Percentiles rank a stretch among this genome's conserved stretches.
These are phyloP conservation scores for Oncorhynchus mykiss DNA, from an alignment of 2,113 vertebrate species.

Conservation along the genomic window DNA sequence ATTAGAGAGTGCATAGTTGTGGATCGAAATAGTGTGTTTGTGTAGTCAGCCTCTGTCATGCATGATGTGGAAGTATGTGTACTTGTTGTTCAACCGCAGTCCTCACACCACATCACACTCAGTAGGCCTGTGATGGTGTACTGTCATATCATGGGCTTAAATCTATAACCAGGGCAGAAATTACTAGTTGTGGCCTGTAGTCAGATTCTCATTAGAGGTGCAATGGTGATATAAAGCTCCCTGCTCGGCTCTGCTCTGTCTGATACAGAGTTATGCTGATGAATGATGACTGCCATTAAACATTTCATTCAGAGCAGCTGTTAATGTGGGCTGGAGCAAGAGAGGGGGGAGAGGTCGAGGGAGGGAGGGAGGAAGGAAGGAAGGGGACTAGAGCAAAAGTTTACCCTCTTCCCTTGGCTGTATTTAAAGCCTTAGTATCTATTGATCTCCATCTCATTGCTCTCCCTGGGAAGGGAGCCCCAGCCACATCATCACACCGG, in stretches of 20 bases:
- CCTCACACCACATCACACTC: background rate
- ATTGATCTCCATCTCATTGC: constrained; percentile 8
- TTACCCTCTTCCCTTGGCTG: background rate
- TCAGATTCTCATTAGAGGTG: constrained; percentile 33
- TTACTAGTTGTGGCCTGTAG: constrained; percentile 37
- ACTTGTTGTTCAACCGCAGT: background rate
- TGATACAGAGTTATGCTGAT: constrained; percentile 17
- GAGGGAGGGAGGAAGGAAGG: background rate
- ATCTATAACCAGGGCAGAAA: constrained; percentile 38
- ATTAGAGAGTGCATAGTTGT: background rate
- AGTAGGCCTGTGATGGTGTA: constrained; percentile 3
- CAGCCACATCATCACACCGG: background rate
- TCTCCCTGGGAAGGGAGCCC: constrained; percentile 2
- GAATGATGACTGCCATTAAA: constrained; percentile 40
- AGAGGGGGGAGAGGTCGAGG: constrained; percentile 11
- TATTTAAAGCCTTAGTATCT: background rate
- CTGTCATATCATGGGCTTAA: constrained; percentile 29
- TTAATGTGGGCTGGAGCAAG: constrained; percentile 4
- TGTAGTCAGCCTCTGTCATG: background rate
- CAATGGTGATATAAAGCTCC: constrained; percentile 29
- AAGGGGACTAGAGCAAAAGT: no score
- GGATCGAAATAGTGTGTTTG: background rate
- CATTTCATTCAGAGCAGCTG: background rate
- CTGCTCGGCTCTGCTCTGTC: background rate
- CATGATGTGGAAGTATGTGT: background rate